A percentile compares a stretch with the other conserved stretches of the same genome.
phyloP scores from a whole-genome alignment of 92 coral and sea anemone species.

The Siderastrea siderea region DNA sequence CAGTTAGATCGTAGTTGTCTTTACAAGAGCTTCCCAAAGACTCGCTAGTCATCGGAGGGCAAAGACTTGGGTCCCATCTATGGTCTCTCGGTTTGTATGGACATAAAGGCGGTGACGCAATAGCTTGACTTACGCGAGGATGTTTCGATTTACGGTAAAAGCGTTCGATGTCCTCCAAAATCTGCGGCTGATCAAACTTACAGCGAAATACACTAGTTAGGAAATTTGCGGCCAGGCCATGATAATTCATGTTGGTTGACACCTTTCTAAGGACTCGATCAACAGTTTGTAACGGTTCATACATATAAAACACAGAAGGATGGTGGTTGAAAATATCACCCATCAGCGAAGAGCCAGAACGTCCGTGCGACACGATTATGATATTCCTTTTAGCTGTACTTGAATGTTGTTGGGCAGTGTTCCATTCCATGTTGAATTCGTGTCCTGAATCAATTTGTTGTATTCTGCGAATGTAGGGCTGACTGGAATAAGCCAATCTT shows the following conservation, averaged over 20 bases:
- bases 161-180: slow-evolving; percentile 10
- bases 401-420: not conserved
- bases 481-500: too few species aligned
- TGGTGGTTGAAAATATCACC: slow-evolving; percentile 62
- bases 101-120: slow-evolving; percentile 58
- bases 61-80: slow-evolving; percentile 33
- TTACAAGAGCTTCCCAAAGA: slow-evolving; percentile 36
- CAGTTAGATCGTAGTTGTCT: slow-evolving; percentile 47
- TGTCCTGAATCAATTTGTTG: too few species aligned
- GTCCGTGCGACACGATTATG: slow-evolving; percentile 58
- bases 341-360: slow-evolving; percentile 58
- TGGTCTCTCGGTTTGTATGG: slow-evolving; percentile 36
- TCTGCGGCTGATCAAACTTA: slow-evolving; percentile 22
- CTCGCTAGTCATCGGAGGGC: slow-evolving; percentile 54
- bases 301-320: slow-evolving; percentile 60
- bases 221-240: slow-evolving; percentile 15
- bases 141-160: slow-evolving; percentile 33
- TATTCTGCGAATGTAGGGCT: too few species aligned
- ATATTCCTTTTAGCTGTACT: slow-evolving; percentile 18
- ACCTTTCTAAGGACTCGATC: not conserved
- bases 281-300: slow-evolving; percentile 63
- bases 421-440: too few species aligned
- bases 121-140: slow-evolving; percentile 46
- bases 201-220: slow-evolving; percentile 40
- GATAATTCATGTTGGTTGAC: not conserved